A percentile compares a stretch with the other conserved stretches of the same genome.
phyloP scores from a whole-genome alignment of 1,140 invertebrate species.

The Sipha flava region DNA sequence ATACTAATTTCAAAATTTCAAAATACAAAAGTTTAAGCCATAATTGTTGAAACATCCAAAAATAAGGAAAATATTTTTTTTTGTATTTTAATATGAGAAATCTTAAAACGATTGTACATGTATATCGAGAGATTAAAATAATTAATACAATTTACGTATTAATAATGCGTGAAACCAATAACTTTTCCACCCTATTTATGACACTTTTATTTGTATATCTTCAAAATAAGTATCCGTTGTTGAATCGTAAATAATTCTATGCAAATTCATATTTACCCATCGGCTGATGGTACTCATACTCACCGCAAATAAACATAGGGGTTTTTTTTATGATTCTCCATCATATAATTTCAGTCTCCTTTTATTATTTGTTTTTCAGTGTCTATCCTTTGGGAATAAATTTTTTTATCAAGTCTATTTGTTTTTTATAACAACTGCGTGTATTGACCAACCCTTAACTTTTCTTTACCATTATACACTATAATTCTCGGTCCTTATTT shows the following conservation, averaged over 20 bases:
- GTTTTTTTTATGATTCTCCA: background rate
- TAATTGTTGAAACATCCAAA: too few relatives aligned
- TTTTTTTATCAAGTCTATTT: constrained; percentile 4
- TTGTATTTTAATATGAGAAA: too few relatives aligned
- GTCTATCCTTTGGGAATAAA: background rate
- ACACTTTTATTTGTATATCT: background rate
- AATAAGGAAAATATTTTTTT: too few relatives aligned
- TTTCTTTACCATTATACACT: background rate
- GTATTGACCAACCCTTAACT: background rate
- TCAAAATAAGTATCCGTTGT: background rate
- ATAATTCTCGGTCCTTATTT: background rate
- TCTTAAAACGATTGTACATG: too few relatives aligned
- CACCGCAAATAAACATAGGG: constrained; percentile 9
- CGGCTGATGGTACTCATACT: background rate
- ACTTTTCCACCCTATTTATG: background rate
- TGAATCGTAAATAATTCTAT: background rate
- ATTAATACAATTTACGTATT: too few relatives aligned
- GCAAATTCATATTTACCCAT: background rate
- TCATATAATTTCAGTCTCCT: background rate
- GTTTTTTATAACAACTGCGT: background rate
- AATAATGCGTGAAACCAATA: background rate
- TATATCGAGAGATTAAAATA: too few relatives aligned
- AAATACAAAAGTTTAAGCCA: too few relatives aligned
- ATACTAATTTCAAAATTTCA: too few relatives aligned
- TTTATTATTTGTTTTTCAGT: background rate